A percentile compares a stretch with the other conserved stretches of the same genome.
These are phyloP conservation scores for Albula goreensis DNA, from an alignment of 2,113 vertebrate species.

Conservation along the genomic window DNA sequence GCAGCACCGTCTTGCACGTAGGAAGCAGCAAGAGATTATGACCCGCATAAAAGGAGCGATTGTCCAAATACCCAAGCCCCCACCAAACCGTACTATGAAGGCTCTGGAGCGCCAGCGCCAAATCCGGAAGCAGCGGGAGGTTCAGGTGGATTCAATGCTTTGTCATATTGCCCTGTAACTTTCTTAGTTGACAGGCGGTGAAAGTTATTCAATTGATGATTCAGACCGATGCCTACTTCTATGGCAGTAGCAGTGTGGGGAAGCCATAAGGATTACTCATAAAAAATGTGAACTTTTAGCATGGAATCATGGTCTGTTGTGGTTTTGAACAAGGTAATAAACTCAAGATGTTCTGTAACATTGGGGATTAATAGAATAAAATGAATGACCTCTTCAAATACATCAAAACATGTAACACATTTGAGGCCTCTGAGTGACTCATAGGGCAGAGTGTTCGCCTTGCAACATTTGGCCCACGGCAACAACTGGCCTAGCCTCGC, in stretches of 20 bases:
- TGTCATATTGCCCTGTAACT: neutral
- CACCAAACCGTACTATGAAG: conserved; percentile 59
- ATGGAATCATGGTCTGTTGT: too few species aligned
- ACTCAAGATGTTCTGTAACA: too few species aligned
- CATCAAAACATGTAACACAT: too few species aligned
- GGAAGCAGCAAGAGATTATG: conserved; percentile 73
- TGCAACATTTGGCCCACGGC: too few species aligned
- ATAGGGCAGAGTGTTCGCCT: too few species aligned
- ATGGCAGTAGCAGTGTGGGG: neutral
- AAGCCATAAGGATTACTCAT: neutral
- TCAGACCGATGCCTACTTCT: neutral
- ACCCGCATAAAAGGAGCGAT: conserved; percentile 67
- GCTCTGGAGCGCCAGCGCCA: conserved; percentile 62
- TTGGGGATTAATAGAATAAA: neutral
- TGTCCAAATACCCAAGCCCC: conserved; percentile 74
- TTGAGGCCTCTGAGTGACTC: too few species aligned
- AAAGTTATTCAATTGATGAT: neutral
- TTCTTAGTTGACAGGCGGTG: neutral
- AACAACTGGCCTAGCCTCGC: too few species aligned
- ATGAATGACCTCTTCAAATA: too few species aligned
- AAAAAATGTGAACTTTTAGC: neutral
- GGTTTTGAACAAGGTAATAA: too few species aligned
- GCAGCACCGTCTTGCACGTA: conserved; percentile 64
- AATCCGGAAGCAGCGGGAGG: conserved; percentile 71
- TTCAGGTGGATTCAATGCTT: conserved; percentile 69